Base-by-base conservation (phyloP, 2,113 vertebrate genomes). In the Pelodiscus sinensis region DNA sequence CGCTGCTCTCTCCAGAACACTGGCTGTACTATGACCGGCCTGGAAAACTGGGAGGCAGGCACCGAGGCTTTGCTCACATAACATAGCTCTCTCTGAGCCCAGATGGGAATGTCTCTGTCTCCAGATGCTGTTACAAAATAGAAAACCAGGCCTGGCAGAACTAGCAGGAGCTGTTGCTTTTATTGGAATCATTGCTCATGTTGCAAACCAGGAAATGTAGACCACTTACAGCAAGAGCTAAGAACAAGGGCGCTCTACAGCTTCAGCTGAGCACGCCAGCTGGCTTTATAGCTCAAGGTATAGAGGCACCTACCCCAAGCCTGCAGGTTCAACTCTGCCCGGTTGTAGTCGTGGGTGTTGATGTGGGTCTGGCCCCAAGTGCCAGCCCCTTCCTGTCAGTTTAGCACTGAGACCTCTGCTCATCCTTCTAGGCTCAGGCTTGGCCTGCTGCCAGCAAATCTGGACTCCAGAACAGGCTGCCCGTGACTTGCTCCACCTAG, bases 41-140 rank as follows among this genome's bases (percentile, higher is more conserved):
- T 88, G 86, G 73, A 89, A 86, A 89, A 22, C 87, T 0, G 73
- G 68, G 4, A 88, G 65, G 85, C 89, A 81, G 81, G 22, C 1
- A 8, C 50, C 24, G 78, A 55, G 87, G 58, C 78, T 81, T 44
- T 56, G 87, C 84, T 87, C 95, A 18, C 83, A 94, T 88, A 95
- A 95, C 96, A 86, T 68, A 89, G 44, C 80, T 95, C 78, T 96
- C 90, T 96, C 31, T 90, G 87, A 92, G 57, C 80, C 22, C 62
- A 92, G 27, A 60, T 93, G 82, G 78, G 95, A 92, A 89, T 73
- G 18, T n/a, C 13, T 85, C 13, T 86, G 7, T 94, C 81, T 95
- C 89, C 68, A 81, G 44, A 24, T 88, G 73, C 89, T 73, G 65
- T 81, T 84, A 84, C 38, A 81, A 83, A 84, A 60, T 38, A 31